Evolutionary conservation across 2,888 invertebrate genomes (phyloP).

Genomic region (Acleris laterana): DNA sequence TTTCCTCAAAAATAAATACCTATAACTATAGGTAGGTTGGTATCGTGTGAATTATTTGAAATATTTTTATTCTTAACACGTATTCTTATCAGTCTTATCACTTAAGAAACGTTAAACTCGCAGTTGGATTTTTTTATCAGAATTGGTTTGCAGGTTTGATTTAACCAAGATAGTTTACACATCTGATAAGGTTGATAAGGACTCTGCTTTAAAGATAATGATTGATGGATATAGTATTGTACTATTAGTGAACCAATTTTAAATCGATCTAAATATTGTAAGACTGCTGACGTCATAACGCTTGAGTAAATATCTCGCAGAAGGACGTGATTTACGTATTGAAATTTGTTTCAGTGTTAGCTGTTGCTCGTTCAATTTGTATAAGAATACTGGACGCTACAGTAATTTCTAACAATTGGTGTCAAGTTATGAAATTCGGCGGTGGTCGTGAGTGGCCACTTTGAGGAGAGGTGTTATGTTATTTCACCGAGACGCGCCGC

Average conservation of each 20-base stretch:
- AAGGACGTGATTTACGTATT: constrained; percentile 15
- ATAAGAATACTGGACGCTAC: constrained; percentile 32
- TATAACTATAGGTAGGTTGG: not conserved
- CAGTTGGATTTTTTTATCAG: constrained; percentile 15
- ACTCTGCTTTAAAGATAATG: constrained; percentile 53
- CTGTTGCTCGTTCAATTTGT: constrained; percentile 25
- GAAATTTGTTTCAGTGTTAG: constrained; percentile 30
- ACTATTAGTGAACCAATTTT: not conserved
- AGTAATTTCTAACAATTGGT: constrained; percentile 45
- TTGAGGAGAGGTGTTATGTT: constrained; percentile 50
- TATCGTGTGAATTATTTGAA: constrained; percentile 3
- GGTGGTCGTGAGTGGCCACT: constrained; percentile 56
- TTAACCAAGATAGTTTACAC: constrained; percentile 39
- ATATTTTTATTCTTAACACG: not conserved
- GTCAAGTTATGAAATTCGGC: constrained; percentile 52
- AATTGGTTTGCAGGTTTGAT: constrained; percentile 39
- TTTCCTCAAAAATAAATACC: not conserved
- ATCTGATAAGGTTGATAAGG: constrained; percentile 45
- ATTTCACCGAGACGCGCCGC: constrained; percentile 30
- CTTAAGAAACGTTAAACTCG: not conserved
- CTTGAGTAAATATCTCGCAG: not conserved
- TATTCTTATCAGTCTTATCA: constrained; percentile 15
- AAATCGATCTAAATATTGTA: not conserved
- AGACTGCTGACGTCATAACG: not conserved
- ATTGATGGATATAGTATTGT: constrained; percentile 15